phyloP scores from a whole-genome alignment of 2,797 vertebrate genomes.

The Apogon talboti region DNA sequence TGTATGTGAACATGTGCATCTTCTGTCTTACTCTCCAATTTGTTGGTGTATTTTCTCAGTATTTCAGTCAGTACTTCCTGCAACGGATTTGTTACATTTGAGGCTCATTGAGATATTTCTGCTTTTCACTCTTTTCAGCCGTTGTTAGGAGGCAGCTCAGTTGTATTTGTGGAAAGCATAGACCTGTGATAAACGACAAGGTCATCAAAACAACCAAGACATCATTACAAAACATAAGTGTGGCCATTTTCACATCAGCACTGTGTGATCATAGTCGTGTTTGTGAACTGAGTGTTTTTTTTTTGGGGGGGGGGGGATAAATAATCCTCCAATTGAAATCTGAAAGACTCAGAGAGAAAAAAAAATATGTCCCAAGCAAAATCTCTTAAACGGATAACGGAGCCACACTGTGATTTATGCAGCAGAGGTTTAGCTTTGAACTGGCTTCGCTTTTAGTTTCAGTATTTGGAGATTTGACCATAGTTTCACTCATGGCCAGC shows the following conservation, averaged over 20 bases:
- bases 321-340: slow-evolving; percentile 73
- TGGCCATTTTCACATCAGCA: background rate
- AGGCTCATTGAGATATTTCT: no score
- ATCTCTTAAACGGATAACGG: slow-evolving; percentile 78
- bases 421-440: slow-evolving; percentile 72
- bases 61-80: no score
- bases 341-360: slow-evolving; percentile 64
- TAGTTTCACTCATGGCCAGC: slow-evolving; percentile 14
- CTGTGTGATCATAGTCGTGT: slow-evolving; percentile 22
- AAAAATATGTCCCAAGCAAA: slow-evolving; percentile 53
- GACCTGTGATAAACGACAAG: background rate
- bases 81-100: no score
- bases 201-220: background rate
- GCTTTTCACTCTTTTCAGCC: no score
- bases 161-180: background rate
- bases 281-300: slow-evolving; percentile 31
- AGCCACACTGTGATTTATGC: slow-evolving; percentile 64
- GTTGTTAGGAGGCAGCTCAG: background rate
- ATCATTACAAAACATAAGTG: background rate
- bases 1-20: no score
- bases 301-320: slow-evolving; percentile 34
- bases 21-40: no score
- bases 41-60: no score
- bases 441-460: slow-evolving; percentile 55
- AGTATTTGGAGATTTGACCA: slow-evolving; percentile 31